Evolutionary conservation across 1,140 invertebrate genomes (phyloP), one percentile per base, ranked within the genome.

Genomic region (Pachyrhynchus sulphureomaculatus): DNA sequence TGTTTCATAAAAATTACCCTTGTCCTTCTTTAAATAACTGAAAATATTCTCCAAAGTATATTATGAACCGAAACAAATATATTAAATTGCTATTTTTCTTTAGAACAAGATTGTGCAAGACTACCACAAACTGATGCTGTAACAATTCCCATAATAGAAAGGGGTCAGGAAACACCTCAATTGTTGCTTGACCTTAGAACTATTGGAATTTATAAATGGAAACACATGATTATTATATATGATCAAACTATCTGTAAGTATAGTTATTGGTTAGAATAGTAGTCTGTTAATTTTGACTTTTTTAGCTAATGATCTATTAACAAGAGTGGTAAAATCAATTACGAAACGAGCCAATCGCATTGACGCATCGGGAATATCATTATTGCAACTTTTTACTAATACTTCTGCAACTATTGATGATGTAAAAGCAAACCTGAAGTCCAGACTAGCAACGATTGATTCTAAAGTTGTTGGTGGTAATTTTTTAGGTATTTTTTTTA

Each of bases 141-240:
- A n/a, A 88, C 85, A 33, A 80, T 91, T 21, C 89, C 90, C 0
- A 74, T 87, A 44, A 73, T 86, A 2, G 74, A 77, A 1, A 75
- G 77, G 2, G 86, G 88, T 2, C 79, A 86, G 41, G 90, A 91
- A 75, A 70, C 91, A 33, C 82, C 89, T 0, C 90, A 92, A 78
- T 76, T 92, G 4, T 71, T 91, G 9, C 76, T 89, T 0, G 90
- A 92, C 75, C 75, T 90, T 12, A 80, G 87, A 59, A 82, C 81
- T 3, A 76, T 75, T 4, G 76, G 81, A 36, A 76, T 81, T 10
- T 77, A 90, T 13, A 76, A 82, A 39, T 92, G 89, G 89, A 87
- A 84, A 59, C 83, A 84, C 12, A 80, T 85, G 6, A 81, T 86
- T 39, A 75, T 91, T 21, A 75, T 92, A 21, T 83, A 89, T 66